Evolutionary conservation across 2,113 vertebrate species (phyloP).

Genomic region (Microtus oregoni): DNA sequence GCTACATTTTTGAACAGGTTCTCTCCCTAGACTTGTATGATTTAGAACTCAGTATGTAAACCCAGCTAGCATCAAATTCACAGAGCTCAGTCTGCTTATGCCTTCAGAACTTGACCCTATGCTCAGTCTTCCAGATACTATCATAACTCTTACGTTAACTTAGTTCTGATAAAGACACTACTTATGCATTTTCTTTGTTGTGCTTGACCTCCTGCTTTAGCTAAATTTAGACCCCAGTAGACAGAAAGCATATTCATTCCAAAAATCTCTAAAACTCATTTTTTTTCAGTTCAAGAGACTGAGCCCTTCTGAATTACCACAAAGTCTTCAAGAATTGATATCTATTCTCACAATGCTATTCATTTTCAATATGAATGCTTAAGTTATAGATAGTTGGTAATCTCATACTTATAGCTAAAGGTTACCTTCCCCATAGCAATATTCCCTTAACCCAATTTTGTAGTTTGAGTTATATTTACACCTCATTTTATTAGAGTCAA

Average conservation of each 20-base stretch:
- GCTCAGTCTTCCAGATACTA: not conserved
- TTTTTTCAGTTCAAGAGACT: not conserved
- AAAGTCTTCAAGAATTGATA: not conserved
- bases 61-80: not conserved
- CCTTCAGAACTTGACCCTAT: not conserved
- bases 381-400: not conserved
- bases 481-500: not conserved
- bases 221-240: accelerated
- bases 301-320: not conserved
- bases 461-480: not conserved
- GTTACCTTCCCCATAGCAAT: not conserved
- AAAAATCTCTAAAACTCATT: not conserved
- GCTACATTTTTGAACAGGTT: not conserved
- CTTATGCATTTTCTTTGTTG: not conserved
- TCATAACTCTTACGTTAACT: not conserved
- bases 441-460: no score
- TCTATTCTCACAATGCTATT: not conserved
- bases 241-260: not conserved
- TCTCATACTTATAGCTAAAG: not conserved
- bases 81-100: not conserved
- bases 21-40: not conserved
- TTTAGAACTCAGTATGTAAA: not conserved
- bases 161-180: not conserved
- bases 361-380: not conserved
- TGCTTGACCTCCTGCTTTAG: not conserved